Conservation (phyloP, 1,140 invertebrate species). For the Apolygus lucorum region DNA sequence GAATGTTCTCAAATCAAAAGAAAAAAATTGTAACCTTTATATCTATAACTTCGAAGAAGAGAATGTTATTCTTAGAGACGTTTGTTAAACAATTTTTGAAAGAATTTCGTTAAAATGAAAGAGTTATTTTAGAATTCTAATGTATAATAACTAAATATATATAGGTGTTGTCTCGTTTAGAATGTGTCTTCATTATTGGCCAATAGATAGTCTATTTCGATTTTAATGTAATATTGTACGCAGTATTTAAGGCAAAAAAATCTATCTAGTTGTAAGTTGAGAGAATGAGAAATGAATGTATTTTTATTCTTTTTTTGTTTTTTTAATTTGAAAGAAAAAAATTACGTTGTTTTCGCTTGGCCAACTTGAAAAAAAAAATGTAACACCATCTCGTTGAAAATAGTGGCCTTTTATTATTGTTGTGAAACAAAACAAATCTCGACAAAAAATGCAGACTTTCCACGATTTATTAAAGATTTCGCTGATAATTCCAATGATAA, state of each 20-base stretch:
- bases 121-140: constrained; percentile 2
- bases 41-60: background rate
- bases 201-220: constrained; percentile 16
- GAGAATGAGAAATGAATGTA: background rate
- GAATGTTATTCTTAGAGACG: background rate
- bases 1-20: background rate
- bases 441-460: constrained; percentile 8
- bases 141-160: constrained; percentile 1
- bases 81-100: constrained; percentile 4
- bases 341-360: background rate
- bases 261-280: background rate
- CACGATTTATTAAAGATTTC: too few relatives aligned
- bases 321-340: background rate
- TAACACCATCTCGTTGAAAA: constrained; percentile 9
- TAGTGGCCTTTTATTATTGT: constrained; percentile 15
- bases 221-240: constrained; percentile 8
- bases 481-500: too few relatives aligned
- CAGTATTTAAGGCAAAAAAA: constrained; percentile 16
- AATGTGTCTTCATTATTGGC: constrained; percentile 15
- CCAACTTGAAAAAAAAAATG: background rate
- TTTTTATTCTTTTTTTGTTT: background rate
- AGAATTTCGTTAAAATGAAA: background rate
- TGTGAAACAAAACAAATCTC: background rate
- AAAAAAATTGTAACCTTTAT: background rate
- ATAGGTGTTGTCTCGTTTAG: constrained; percentile 15